Percentiles rank a stretch among this genome's conserved stretches.
Conservation (phyloP, 37 sponge, comb jelly and placozoan genomes). For the Oscarella lobularis region DNA sequence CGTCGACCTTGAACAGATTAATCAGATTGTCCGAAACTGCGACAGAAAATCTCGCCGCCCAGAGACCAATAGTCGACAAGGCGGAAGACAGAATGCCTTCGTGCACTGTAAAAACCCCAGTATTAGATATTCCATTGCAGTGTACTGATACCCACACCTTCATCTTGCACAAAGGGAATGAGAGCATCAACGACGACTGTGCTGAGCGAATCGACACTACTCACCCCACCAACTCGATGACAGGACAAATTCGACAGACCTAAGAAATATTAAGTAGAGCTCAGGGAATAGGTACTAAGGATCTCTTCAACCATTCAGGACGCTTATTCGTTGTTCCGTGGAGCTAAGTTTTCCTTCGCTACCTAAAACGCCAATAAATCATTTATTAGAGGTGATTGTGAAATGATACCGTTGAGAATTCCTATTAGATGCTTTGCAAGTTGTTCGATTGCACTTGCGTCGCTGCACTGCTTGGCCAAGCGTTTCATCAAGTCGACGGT, state of each 20-base stretch:
- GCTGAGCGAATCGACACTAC: not conserved
- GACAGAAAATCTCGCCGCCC: not conserved
- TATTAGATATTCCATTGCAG: not conserved
- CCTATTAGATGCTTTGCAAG: slow-evolving; percentile 8
- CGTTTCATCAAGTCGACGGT: slow-evolving; percentile 12
- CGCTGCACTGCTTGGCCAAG: slow-evolving; percentile 42
- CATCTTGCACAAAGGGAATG: not conserved
- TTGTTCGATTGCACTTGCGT: slow-evolving; percentile 3
- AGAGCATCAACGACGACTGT: not conserved
- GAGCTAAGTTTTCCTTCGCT: not conserved
- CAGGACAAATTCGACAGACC: not conserved
- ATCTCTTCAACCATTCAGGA: slow-evolving; percentile 3
- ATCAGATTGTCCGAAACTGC: not conserved
- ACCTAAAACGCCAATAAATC: not conserved
- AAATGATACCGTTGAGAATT: slow-evolving; percentile 5
- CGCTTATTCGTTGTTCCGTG: not conserved
- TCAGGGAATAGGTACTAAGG: too few species aligned
- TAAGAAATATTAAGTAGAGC: not conserved
- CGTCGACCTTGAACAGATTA: not conserved
- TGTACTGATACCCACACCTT: not conserved
- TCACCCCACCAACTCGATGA: not conserved
- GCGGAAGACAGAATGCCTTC: not conserved
- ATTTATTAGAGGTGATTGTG: not conserved
- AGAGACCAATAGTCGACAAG: not conserved
- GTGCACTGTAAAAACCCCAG: not conserved